Base-by-base conservation (phyloP, 2,888 invertebrate genomes). In the Eremobia ochroleuca region DNA sequence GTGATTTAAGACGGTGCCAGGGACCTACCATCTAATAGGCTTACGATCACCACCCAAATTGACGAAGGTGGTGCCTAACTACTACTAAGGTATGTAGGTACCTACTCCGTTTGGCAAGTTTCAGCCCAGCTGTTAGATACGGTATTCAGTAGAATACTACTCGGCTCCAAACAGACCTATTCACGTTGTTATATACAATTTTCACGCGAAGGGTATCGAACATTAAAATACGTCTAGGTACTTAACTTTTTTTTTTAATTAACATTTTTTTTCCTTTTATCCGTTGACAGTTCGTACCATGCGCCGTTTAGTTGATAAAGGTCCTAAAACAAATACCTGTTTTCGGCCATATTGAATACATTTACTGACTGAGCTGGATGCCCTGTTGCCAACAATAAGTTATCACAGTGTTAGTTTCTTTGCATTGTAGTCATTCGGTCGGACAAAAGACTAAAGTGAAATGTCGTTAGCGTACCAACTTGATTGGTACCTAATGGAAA, bases 281-380 rank as follows among this genome's bases (percentile, higher is more conserved):
- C 25, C 18, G 2, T 37, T n/a, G 25, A n/a, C 31, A 40, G 37
- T 43, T 59, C 18, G 18, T 21, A 28, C 52, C 43, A 40, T 15
- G 43, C 59, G 55, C 55, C n/a, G n/a, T 37, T 79, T 55, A 52
- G 46, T 9, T 49, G 49, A 2, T 69, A 74, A 13, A 81, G 40
- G 79, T 81, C 67, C 25, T 76, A 85, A 76, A 81, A 67, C 73
- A 73, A 78, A 85, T 76, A 83, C 85, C 83, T 68, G 85, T 85
- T 85, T 70, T 81, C 81, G 74, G 76, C 85, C 81, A 79, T 78
- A 21, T 83, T 83, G 77, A 81, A 81, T 77, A 65, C 43, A 68
- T 78, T 49, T 65, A 40, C 59, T 49, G 40, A 40, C 59, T 49
- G 40, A 64, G 31, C 18, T 9, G 43, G 31, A 40, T 13, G 40